Conservation (phyloP, 2,888 invertebrate genomes). For the Hypselothyrea guttata region DNA sequence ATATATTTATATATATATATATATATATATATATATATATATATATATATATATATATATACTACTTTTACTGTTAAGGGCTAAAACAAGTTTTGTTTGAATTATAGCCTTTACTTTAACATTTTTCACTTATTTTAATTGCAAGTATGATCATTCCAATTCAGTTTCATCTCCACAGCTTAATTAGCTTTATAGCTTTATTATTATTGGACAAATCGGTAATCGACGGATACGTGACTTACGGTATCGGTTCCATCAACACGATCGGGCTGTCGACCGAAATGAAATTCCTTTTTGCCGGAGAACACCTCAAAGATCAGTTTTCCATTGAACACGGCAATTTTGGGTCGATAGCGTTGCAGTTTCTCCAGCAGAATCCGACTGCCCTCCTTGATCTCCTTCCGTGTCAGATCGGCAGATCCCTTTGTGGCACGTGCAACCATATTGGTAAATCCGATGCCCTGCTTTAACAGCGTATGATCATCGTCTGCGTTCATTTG, state of each 20-base stretch:
- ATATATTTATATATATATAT: neutral
- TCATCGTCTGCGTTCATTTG: constrained; percentile 99
- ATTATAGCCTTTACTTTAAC: too few relatives aligned
- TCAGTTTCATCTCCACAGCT: too few relatives aligned
- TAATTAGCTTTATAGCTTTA: too few relatives aligned
- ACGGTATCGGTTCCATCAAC: constrained; percentile 97
- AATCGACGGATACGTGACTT: constrained; percentile 84
- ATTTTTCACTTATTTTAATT: too few relatives aligned
- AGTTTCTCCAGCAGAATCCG: constrained; percentile 94
- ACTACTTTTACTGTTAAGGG: neutral
- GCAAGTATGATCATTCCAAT: too few relatives aligned
- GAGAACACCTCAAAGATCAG: constrained; percentile 98
- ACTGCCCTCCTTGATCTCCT: constrained; percentile 97
- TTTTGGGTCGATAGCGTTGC: constrained; percentile 95
- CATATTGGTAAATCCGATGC: constrained; percentile 99
- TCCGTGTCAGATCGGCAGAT: constrained; percentile 95
- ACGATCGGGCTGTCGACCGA: constrained; percentile 96
- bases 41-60: constrained; percentile 1
- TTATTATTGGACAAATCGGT: too few relatives aligned
- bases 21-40: neutral
- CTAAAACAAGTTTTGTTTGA: too few relatives aligned
- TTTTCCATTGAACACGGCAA: constrained; percentile 99
- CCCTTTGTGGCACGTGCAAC: constrained; percentile 97
- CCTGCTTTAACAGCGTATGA: constrained; percentile 94
- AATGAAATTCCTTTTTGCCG: constrained; percentile 97